A percentile compares a stretch with the other conserved stretches of the same genome.
phyloP scores from a whole-genome alignment of 2,797 vertebrate species.

The Iguana delicatissima region DNA sequence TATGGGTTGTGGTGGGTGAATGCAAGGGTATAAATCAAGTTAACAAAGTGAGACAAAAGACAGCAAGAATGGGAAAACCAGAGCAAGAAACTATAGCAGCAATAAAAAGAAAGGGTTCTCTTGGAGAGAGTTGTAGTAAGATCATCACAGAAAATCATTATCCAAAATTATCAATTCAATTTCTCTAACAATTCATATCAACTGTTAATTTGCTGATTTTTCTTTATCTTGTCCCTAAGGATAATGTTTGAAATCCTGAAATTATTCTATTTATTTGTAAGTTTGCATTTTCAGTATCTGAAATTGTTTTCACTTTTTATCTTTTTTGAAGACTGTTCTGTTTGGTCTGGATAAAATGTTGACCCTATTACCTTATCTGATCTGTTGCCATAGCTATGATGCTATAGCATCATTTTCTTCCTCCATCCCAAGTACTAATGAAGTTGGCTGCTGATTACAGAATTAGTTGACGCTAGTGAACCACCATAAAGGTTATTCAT shows the following conservation, averaged over 20 bases:
- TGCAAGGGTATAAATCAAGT: background rate
- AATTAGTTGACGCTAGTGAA: background rate
- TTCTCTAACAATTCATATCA: background rate
- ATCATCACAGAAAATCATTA: background rate
- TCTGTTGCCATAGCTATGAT: no score
- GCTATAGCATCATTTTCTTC: background rate
- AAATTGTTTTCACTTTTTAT: background rate
- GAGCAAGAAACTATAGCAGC: background rate
- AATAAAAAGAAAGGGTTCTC: background rate
- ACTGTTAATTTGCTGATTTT: no score
- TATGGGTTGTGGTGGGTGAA: background rate
- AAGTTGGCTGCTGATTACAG: background rate
- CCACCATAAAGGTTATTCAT: background rate
- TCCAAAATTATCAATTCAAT: background rate
- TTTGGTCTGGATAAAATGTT: background rate
- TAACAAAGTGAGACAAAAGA: slow-evolving; percentile 11
- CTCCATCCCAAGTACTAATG: background rate
- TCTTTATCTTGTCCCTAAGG: background rate
- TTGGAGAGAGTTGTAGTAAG: no score
- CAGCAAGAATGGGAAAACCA: background rate
- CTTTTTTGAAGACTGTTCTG: background rate
- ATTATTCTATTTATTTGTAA: no score
- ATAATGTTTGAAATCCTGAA: background rate
- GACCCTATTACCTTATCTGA: background rate
- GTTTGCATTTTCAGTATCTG: background rate